Base-by-base conservation (phyloP, 1,140 invertebrate species). In the Meloidogyne hapla region DNA sequence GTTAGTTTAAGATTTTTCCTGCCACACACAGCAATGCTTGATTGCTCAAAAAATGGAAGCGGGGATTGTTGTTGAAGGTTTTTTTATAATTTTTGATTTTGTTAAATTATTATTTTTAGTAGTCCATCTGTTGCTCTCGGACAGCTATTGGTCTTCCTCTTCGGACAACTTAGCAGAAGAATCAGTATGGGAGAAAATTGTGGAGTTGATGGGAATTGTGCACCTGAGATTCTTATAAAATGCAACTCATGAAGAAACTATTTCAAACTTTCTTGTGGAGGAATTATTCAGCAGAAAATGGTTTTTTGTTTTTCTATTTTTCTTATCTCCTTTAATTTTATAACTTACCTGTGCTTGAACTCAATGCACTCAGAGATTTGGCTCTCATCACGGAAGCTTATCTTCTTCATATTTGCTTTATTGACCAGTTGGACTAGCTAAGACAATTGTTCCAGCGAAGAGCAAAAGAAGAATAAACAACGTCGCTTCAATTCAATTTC, bases 221-320 rank as follows among this genome's bases (percentile, higher is more conserved):
- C 23, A 65, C 12, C 33, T 65, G 88, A 74, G 84, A 28, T 61
- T 85, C 73, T 84, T 86, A 78, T 83, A 75, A 12, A 23, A 61
- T 26, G 21, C 12, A 1, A 5, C 70, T 23, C 70, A 56, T 25
- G n/a, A 48, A 12, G 96, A 99, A 89, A 97, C 98, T 87, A 90
- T 98, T 0, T 93, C 93, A 0, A 99, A 99, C 88, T 95, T 94
- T 80, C 88, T 99, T 99, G 93, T 89, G 96, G 74, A 92, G 94
- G n/a, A n/a, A n/a, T 1, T 95, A 98, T 86, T 95, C 94, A 85
- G 91, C 92, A 65, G 96, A 99, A 88, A 96, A 98, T 88, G 91
- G 94, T 73, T 72, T 23, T 33, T 33, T 6, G 4, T 33, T 33
- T n/a, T n/a, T n/a, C n/a, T n/a, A n/a, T n/a, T 33, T 33, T 33